phyloP scores from a whole-genome alignment of 2,797 vertebrate species.

The Micrastur ruficollis region DNA sequence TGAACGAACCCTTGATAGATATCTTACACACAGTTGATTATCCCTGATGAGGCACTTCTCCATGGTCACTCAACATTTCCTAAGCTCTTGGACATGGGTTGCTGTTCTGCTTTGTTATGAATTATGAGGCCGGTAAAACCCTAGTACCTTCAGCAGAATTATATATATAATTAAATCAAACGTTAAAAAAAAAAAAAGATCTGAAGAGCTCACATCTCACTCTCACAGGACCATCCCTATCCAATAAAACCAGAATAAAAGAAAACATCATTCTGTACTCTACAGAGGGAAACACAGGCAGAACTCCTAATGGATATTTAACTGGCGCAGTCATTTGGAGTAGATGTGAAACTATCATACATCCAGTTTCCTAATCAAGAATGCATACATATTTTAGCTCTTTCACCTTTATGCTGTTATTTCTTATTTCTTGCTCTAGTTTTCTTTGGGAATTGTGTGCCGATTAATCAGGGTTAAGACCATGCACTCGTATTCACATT shows the following conservation, averaged over 20 bases:
- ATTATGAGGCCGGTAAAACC: neutral
- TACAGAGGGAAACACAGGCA: neutral
- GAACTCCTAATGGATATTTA: neutral
- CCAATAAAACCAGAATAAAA: neutral
- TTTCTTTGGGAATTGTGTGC: neutral
- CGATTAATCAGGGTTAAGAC: neutral
- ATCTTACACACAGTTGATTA: neutral
- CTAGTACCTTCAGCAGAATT: neutral
- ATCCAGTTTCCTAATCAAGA: neutral
- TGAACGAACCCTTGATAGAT: neutral
- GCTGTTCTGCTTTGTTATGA: neutral
- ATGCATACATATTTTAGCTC: neutral
- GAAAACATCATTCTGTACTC: neutral
- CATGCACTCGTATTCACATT: neutral
- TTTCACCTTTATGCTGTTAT: neutral
- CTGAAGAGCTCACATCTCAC: neutral
- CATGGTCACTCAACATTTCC: neutral
- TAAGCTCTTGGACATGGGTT: neutral
- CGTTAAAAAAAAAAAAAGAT: neutral
- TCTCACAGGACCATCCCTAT: neutral
- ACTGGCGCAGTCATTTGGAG: neutral
- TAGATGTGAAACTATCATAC: neutral
- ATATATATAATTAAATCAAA: constrained; percentile 3
- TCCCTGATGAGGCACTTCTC: neutral
- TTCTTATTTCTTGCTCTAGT: neutral